Base-by-base conservation (phyloP, 35 echinoderm and acorn worm genomes). In the Diadema setosum region DNA sequence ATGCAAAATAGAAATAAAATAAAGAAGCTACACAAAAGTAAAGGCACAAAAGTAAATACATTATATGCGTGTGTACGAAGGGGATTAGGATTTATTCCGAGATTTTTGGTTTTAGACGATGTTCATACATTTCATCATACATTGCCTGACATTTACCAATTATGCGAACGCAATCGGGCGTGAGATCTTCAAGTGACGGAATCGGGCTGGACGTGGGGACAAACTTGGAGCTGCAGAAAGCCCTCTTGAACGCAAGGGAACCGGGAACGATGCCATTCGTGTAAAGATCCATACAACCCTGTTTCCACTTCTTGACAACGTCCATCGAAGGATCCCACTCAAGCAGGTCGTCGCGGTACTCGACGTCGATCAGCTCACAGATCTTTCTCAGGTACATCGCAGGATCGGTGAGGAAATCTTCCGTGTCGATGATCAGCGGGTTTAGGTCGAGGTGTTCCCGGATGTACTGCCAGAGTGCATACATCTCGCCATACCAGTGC, bases 341-440 rank as follows among this genome's bases (percentile, higher is more conserved):
- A 5, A 83, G 39, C 25, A 83, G 45, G 2, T 48, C 45, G 48
- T 83, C 81, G 3, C 30, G 45, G 57, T 83, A 83, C 81, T 83
- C 81, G 2, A 83, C 27, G 9, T 42, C 81, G 18, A 48, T 42
- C 9, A 59, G 44, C 46, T 83, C 45, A 59, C 81, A 83, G 46
- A 56, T 56, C 39, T 83, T 83, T 48, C 57, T 48, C 40, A 83
- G 25, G 45, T 31, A 56, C 1, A 48, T 24, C 15, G 18, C 8
- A 16, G 81, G 81, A 36, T 83, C 40, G 55, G 45, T 24, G 44
- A 83, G 40, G 25, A 83, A 42, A 23, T 83, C 81, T 50, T 83
- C 81, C 11, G 81, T 59, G n/a, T 83, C 81, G n/a, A 83, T 83
- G 45, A 83, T 39, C 29, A 83, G n/a, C 16, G 81, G 81, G 45